These are phyloP conservation scores for Molossus molossus DNA, from an alignment of 2,797 vertebrate species.

Conservation along the genomic window DNA sequence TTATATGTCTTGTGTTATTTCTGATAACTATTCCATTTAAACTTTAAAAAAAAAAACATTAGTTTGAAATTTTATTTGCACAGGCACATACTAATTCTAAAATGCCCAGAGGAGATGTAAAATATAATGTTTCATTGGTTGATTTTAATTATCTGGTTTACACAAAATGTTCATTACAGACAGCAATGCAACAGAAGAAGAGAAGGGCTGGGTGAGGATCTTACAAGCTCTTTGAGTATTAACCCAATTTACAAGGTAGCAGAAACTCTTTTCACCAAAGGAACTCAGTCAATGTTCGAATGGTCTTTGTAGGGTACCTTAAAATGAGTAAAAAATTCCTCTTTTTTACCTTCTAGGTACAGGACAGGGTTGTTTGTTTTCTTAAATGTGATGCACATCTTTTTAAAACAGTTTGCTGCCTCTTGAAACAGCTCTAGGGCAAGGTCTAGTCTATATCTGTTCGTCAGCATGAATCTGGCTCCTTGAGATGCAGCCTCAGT, in stretches of 20 bases:
- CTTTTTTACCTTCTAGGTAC: constrained; percentile 57
- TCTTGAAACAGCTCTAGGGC: constrained; percentile 69
- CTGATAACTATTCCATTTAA: background rate
- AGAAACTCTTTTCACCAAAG: background rate
- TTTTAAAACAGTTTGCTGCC: constrained; percentile 62
- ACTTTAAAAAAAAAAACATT: background rate
- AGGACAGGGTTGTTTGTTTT: constrained; percentile 41
- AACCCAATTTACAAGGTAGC: background rate
- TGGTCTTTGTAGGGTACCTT: constrained; percentile 1
- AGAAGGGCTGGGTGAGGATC: background rate
- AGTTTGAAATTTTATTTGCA: background rate
- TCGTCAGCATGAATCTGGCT: constrained; percentile 63
- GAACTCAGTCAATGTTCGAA: background rate
- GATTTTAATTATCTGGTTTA: background rate
- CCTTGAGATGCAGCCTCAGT: background rate
- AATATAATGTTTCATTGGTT: background rate
- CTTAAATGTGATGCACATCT: constrained; percentile 49
- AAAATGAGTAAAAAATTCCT: constrained; percentile 66
- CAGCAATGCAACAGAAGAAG: background rate
- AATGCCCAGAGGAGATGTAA: background rate
- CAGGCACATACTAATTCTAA: background rate
- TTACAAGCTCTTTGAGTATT: background rate
- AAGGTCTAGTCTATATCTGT: constrained; percentile 76
- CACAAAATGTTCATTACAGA: background rate
- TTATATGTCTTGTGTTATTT: constrained; percentile 15